phyloP scores from a whole-genome alignment of 1,140 invertebrate genomes.

The Orussus abietinus region DNA sequence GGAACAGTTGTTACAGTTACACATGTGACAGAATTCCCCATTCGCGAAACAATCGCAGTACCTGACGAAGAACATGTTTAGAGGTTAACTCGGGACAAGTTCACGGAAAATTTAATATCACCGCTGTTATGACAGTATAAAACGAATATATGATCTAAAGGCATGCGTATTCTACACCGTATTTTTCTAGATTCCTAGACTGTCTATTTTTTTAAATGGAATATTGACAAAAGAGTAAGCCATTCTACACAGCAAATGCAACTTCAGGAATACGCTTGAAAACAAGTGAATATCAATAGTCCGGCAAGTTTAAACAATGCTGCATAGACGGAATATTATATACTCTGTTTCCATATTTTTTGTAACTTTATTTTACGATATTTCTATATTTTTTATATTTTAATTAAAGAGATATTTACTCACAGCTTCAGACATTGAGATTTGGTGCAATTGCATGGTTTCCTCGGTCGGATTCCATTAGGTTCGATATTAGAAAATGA shows the following conservation, averaged over 20 bases:
- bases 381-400: too few species aligned
- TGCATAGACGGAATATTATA: too few species aligned
- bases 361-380: too few species aligned
- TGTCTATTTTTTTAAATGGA: constrained; percentile 24
- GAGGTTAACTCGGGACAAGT: too few species aligned
- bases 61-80: constrained; percentile 48
- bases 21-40: constrained; percentile 97
- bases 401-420: constrained; percentile 41
- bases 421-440: constrained; percentile 96
- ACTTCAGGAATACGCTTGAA: too few species aligned
- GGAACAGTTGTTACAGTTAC: constrained; percentile 97
- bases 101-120: too few species aligned
- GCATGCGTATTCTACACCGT: constrained; percentile 11
- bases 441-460: constrained; percentile 98
- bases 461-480: constrained; percentile 75
- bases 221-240: constrained; percentile 27
- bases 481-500: constrained; percentile 51
- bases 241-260: too few species aligned
- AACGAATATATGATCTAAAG: too few species aligned
- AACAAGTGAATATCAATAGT: too few species aligned
- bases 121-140: too few species aligned
- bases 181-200: constrained; percentile 19
- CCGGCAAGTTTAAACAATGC: too few species aligned
- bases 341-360: too few species aligned
- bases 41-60: constrained; percentile 99